phyloP scores from a whole-genome alignment of 2,888 invertebrate species.

The Poecilus cupreus region DNA sequence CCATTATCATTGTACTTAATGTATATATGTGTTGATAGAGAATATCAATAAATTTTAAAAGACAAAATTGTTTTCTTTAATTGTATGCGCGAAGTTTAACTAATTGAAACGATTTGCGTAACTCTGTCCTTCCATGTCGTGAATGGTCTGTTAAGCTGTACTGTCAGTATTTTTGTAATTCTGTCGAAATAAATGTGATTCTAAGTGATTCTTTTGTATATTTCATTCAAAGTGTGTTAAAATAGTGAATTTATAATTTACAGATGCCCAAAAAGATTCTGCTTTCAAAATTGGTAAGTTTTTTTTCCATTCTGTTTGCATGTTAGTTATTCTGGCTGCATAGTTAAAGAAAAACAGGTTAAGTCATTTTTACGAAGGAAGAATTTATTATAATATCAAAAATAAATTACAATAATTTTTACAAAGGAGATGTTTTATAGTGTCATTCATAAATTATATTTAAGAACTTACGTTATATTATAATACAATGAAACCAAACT shows the following conservation, averaged over 20 bases:
- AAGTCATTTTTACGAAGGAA: neutral
- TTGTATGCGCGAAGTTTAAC: no score
- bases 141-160: neutral
- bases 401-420: slow-evolving; percentile 58
- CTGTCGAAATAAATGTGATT: no score
- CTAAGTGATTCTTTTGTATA: neutral
- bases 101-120: no score
- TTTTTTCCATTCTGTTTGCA: neutral
- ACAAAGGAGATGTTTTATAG: slow-evolving; percentile 41
- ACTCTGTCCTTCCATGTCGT: neutral
- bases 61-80: no score
- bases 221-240: neutral
- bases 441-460: slow-evolving; percentile 32
- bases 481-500: slow-evolving; percentile 24
- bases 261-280: no score
- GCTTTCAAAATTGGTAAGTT: no score
- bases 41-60: slow-evolving; percentile 46
- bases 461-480: neutral
- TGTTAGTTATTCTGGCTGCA: neutral
- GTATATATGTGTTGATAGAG: slow-evolving; percentile 55
- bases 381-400: slow-evolving; percentile 58
- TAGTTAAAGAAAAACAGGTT: no score
- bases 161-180: no score
- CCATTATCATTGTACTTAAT: slow-evolving; percentile 58
- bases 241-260: no score